Base-by-base conservation (phyloP, 2,888 invertebrate species). In the Trichogramma dendrolimi region DNA sequence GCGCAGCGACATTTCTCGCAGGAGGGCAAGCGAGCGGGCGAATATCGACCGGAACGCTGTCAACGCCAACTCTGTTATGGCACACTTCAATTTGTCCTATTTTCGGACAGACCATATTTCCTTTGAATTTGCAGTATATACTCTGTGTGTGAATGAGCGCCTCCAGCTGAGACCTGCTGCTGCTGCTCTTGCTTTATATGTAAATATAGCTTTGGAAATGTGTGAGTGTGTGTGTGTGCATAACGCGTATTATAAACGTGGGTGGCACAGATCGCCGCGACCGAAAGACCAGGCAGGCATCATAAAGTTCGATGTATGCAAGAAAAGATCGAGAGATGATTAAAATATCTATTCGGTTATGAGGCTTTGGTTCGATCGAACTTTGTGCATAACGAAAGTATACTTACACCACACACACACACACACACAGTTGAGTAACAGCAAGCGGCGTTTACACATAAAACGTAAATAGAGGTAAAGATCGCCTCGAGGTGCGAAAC, bases 331-430 rank as follows among this genome's bases (percentile, higher is more conserved):
- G 71, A 65, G 69, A 67, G 72, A 74, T 74, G 75, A 76, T 76
- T 75, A 74, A 75, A 75, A 72, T 72, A 72, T 74, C 71, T 71
- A 68, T 64, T 59, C 67, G 64, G 71, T 72, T 69, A 62, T 67
- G 69, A 72, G 75, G 68, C 68, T 72, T 71, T 67, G 72, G 68
- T 71, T 71, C 71, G 70, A 67, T 71, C 71, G 67, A 64, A 55
- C 67, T 64, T 62, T 68, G 73, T 68, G 69, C 70, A 72, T 75
- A 27, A 27, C 14, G 49, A 51, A 11, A 14, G 48, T 48, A 48
- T 14, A 14, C 48, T 11, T 14, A 48, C 5, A 11, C 2, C 11
- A 47, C 11, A 5, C 14, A 4, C 47, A 47, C n/a, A 14, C 14
- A 48, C 11, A 1, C 5, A 14, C 48, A 48, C 5, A 11, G 5